Evolutionary conservation across 2,888 invertebrate species (phyloP).

Genomic region (Anarsia innoxiella): DNA sequence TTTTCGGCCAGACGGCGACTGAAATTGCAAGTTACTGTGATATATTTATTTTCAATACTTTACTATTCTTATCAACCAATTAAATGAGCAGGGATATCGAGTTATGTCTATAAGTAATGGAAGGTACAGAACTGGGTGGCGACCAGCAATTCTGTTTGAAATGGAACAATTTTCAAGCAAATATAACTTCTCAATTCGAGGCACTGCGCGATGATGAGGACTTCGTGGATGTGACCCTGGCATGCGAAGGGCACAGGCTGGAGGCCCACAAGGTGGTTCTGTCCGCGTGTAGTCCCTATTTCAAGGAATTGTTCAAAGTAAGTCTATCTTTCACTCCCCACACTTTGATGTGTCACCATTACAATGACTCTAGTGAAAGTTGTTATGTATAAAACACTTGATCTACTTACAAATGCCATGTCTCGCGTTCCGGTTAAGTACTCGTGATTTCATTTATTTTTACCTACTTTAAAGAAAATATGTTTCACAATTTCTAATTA

Average conservation of each 20-base stretch:
- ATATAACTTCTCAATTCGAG: conserved; percentile 91
- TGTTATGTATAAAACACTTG: conserved; percentile 76
- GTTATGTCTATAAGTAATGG: conserved; percentile 77
- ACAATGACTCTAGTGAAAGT: conserved; percentile 76
- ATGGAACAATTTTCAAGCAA: conserved; percentile 93
- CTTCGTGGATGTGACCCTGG: conserved; percentile 91
- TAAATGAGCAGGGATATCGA: conserved; percentile 76
- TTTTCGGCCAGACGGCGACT: conserved; percentile 76
- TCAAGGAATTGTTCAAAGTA: conserved; percentile 90
- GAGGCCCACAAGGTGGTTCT: conserved; percentile 91
- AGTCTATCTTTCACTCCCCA: conserved; percentile 75
- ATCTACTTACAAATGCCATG: conserved; percentile 76
- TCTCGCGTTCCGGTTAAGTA: conserved; percentile 75
- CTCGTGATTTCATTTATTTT: conserved; percentile 75
- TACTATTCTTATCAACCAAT: conserved; percentile 74
- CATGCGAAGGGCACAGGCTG: conserved; percentile 87
- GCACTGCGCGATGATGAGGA: conserved; percentile 89
- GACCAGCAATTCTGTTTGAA: conserved; percentile 92
- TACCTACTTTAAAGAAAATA: conserved; percentile 69
- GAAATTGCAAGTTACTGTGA: conserved; percentile 76
- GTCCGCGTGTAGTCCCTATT: conserved; percentile 91
- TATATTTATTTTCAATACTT: conserved; percentile 74
- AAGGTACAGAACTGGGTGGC: conserved; percentile 77
- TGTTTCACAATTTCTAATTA: conserved; percentile 73
- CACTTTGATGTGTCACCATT: conserved; percentile 76